Conservation (phyloP, 2,113 vertebrate species). For the Percopsis transmontana region DNA sequence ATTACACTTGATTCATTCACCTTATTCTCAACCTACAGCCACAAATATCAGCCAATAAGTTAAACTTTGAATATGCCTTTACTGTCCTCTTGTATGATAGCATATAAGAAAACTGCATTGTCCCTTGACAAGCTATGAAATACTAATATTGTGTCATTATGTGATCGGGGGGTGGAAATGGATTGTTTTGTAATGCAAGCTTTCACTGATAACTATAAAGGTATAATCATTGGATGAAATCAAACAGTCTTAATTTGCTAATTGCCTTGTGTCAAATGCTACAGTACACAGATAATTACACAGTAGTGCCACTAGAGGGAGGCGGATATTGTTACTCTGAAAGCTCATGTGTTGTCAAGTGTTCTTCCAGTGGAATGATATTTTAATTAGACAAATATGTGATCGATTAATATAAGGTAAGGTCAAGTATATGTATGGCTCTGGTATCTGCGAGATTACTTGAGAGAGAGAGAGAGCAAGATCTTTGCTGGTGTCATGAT, state of each 20-base stretch:
- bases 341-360: neutral
- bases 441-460: neutral
- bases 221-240: conserved; percentile 48
- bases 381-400: conserved; percentile 38
- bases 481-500: neutral
- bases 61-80: conserved; percentile 78
- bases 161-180: conserved; percentile 7
- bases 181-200: conserved; percentile 35
- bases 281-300: neutral
- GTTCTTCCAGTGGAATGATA: conserved; percentile 44
- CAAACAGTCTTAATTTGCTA: conserved; percentile 23
- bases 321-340: conserved; percentile 8
- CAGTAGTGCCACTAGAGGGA: conserved; percentile 71
- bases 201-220: conserved; percentile 20
- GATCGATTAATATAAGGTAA: conserved; percentile 28
- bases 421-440: conserved; percentile 5
- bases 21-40: conserved; percentile 65
- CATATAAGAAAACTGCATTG: conserved; percentile 61
- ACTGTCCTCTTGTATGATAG: conserved; percentile 53
- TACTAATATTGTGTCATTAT: neutral
- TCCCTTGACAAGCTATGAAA: conserved; percentile 36
- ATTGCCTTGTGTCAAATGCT: conserved; percentile 10
- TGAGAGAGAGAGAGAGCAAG: no score
- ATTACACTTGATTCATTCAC: conserved; percentile 63
- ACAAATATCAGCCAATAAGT: conserved; percentile 78